Base-by-base conservation (phyloP, 1,140 invertebrate genomes). In the Drosophila chauvacae region DNA sequence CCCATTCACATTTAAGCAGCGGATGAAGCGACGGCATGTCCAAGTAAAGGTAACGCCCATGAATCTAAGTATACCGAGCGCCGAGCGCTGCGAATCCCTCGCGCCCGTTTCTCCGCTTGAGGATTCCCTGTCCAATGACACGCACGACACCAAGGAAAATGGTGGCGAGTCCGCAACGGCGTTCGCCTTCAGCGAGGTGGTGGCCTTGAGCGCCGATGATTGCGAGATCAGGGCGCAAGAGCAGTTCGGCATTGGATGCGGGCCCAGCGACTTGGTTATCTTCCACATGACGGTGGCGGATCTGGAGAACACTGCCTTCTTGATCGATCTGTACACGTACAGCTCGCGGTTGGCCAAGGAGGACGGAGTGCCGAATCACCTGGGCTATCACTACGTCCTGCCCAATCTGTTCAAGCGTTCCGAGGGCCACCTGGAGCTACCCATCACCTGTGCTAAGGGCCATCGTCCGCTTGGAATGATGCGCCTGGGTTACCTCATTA, bases 371-470 rank as follows among this genome's bases (percentile, higher is more conserved):
- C 96, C 96, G 50, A 94, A 94, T 95, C 96, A 97, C 93, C 93
- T 98, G 69, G 98, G 97, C 10, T 98, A 97, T 91, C 96, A 96
- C 91, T 98, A 98, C 93, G 94, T 98, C 65, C 77, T 95, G 63
- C 94, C 94, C 44, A 94, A 94, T 86, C 92, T 94, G 70, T 93
- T 96, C 65, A 95, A 96, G 81, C 94, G 95, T 11, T 97, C 97
- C 57, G 95, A 96, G 90, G 97, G 97, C n/a, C 93, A 94, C 42
- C 93, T 96, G 41, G 95, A 96, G 62, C 93, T 98, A 60, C 97
- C 98, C 11, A 97, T 99, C 33, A 98, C 96, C 42, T 95, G 94
- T 74, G 96, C 96, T 84, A 95, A 95, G 28, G 97, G 96, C 80
- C 97, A 98, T 90, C 94, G 96, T 55, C 97, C 98, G 4, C 95